Base-by-base conservation (phyloP, 2,797 vertebrate species). In the Hylomyscus alleni region DNA sequence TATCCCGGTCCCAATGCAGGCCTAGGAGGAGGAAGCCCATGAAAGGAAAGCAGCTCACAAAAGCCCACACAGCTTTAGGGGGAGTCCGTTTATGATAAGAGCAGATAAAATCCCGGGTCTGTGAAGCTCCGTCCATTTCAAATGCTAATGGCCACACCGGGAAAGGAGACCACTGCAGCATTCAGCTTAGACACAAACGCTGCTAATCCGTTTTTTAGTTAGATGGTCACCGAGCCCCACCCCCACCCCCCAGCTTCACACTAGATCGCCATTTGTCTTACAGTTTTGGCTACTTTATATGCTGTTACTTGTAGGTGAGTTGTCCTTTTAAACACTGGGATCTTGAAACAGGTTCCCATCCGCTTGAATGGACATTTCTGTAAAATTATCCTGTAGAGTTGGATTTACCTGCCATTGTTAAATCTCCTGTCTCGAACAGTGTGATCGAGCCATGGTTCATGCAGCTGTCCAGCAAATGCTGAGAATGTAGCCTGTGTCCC, bases 11-110 rank as follows among this genome's bases (percentile, higher is more conserved):
- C 93, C 34, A 98, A 98, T 97, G 96, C 98, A 98, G 97, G 93
- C 60, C 0, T 82, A 97, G 90, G 94, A 95, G 98, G 98, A 98
- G 98, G 98, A 98, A 98, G 98, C 97, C 69, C 65, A 34, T 52
- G 94, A 95, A 97, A 97, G 96, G 97, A 87, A 95, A 97, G 94
- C 91, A 86, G 95, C 96, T 96, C 95, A 98, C 98, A 98, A 98
- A 98, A 98, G 97, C 97, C 76, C 58, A 98, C 98, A 98, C 97
- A 98, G 98, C 97, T 97, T 97, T 98, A 98, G 96, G 96, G 94
- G 95, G 98, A 98, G 96, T 93, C 98, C 94, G 83, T 97, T 94
- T 95, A 95, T 95, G 97, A 94, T 91, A 87, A 91, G 6, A 2
- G 76, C 96, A 91, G 93, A 97, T 93, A 86, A 92, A 96, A 95